These are phyloP conservation scores for Alsophila aescularia DNA, from an alignment of 2,888 invertebrate species.

Conservation along the genomic window DNA sequence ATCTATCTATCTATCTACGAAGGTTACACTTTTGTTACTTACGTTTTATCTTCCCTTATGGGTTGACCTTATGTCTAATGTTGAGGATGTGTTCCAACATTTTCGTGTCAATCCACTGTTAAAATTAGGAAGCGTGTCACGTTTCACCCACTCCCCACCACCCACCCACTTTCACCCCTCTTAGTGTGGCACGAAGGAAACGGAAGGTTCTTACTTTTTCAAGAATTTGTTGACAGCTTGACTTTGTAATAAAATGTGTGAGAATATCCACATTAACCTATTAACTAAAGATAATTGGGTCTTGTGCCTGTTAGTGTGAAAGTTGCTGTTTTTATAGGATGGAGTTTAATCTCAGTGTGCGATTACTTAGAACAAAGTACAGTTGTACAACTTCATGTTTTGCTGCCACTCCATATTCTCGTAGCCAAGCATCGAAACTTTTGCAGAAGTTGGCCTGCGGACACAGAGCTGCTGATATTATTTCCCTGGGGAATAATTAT, in stretches of 20 bases:
- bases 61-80: conserved; percentile 5
- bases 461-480: conserved; percentile 2
- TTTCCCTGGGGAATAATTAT: background rate
- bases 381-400: background rate
- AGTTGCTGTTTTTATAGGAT: no score
- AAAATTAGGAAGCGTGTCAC: conserved; percentile 23
- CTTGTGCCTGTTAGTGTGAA: no score
- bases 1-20: no score
- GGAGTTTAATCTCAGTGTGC: no score
- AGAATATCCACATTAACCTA: background rate
- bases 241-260: background rate
- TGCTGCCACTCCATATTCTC: background rate
- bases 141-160: no score
- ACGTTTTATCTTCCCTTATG: conserved; percentile 10
- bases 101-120: conserved; percentile 8
- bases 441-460: conserved; percentile 3
- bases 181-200: conserved; percentile 1
- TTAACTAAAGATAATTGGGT: background rate
- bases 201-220: background rate
- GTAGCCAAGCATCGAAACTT: background rate
- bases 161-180: no score
- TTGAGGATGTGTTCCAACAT: conserved; percentile 23
- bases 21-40: conserved; percentile 9
- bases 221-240: background rate
- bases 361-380: no score